Evolutionary conservation across 2,113 vertebrate species (phyloP).

Genomic region (Cavia aperea): DNA sequence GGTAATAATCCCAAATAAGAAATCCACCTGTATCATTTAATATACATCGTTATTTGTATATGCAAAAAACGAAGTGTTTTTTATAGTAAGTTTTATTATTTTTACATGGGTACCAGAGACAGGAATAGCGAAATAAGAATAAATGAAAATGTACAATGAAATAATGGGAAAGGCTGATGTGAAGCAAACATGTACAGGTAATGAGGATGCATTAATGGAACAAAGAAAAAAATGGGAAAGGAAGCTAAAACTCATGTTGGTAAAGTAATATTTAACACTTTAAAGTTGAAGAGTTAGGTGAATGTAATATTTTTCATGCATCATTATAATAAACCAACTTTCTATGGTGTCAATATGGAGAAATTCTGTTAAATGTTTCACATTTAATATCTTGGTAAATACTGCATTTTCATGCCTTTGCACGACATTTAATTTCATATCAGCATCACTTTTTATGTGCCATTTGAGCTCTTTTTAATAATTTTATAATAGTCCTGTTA

Average conservation of each 20-base stretch:
- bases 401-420: conserved; percentile 72
- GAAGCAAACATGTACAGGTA: not conserved
- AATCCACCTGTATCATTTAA: not conserved
- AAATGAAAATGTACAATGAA: not conserved
- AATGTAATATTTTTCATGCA: conserved; percentile 48
- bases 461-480: conserved; percentile 71
- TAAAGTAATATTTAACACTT: conserved; percentile 21
- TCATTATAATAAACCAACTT: conserved; percentile 57
- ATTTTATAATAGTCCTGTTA: conserved; percentile 72
- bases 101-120: not conserved
- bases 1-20: not conserved
- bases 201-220: not conserved
- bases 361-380: conserved; percentile 66
- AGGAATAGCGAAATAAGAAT: not conserved
- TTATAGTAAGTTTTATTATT: not conserved
- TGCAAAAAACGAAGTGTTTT: not conserved
- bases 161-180: not conserved
- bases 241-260: not conserved
- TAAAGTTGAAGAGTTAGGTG: conserved; percentile 17
- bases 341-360: conserved; percentile 58
- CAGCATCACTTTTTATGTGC: conserved; percentile 74
- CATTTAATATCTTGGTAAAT: conserved; percentile 63
- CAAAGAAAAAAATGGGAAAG: not conserved
- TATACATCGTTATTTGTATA: not conserved
- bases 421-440: conserved; percentile 75